phyloP scores from a whole-genome alignment of 2,113 vertebrate species.

The Leucopsar rothschildi region DNA sequence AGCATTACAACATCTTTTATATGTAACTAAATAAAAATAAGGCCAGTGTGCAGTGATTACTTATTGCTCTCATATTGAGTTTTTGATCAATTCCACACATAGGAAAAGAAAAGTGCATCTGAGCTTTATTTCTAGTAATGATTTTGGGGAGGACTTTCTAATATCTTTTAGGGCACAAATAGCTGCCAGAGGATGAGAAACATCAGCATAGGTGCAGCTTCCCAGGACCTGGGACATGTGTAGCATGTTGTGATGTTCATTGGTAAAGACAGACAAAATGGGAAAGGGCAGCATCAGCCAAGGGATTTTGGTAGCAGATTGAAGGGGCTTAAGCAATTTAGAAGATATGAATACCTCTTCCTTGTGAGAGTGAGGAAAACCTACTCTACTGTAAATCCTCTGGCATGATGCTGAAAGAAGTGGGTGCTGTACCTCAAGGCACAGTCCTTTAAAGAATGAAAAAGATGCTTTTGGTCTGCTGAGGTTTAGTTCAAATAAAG shows the following conservation, averaged over 20 bases:
- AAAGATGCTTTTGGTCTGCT: background rate
- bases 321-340: background rate
- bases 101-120: background rate
- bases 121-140: background rate
- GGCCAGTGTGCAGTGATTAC: background rate
- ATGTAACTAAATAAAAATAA: background rate
- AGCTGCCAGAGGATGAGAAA: background rate
- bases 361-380: background rate
- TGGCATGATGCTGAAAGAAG: background rate
- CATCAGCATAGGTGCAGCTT: background rate
- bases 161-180: background rate
- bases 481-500: background rate
- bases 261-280: background rate
- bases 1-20: background rate
- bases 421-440: background rate
- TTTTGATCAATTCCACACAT: background rate
- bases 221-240: background rate
- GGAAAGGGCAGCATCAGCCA: background rate
- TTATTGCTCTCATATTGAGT: background rate
- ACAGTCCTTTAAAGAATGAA: background rate
- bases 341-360: background rate
- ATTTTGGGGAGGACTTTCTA: background rate
- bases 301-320: background rate
- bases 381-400: background rate
- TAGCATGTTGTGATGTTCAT: background rate